Conservation (phyloP, 1,140 invertebrate species). For the Oryzaephilus surinamensis region DNA sequence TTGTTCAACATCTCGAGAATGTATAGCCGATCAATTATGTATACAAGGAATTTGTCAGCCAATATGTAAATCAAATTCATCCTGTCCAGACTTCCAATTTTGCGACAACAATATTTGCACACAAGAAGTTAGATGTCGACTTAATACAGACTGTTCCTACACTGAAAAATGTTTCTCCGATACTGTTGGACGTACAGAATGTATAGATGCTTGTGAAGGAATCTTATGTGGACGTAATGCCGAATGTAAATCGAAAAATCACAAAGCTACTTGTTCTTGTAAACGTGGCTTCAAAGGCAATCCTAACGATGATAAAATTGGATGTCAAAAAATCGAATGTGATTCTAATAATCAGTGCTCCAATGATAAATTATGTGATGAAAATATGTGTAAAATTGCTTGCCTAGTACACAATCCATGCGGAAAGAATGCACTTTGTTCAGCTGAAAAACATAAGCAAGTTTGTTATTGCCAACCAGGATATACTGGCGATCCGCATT, state of each 20-base stretch:
- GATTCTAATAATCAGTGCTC: slow-evolving; percentile 58
- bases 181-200: slow-evolving; percentile 57
- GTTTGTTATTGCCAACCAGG: slow-evolving; percentile 77
- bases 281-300: slow-evolving; percentile 68
- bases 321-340: slow-evolving; percentile 71
- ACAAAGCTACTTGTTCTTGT: slow-evolving; percentile 64
- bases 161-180: slow-evolving; percentile 59
- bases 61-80: slow-evolving; percentile 63
- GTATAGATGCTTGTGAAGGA: slow-evolving; percentile 57
- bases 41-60: slow-evolving; percentile 67
- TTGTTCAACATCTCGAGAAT: slow-evolving; percentile 67
- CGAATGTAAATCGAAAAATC: slow-evolving; percentile 57
- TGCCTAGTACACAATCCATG: slow-evolving; percentile 71
- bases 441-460: slow-evolving; percentile 63
- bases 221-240: slow-evolving; percentile 73
- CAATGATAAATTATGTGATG: slow-evolving; percentile 69
- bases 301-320: slow-evolving; percentile 55
- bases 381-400: slow-evolving; percentile 71
- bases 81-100: slow-evolving; percentile 70
- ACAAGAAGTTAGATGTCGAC: slow-evolving; percentile 62
- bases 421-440: slow-evolving; percentile 71
- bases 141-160: slow-evolving; percentile 56
- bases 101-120: slow-evolving; percentile 74
- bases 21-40: slow-evolving; percentile 69
- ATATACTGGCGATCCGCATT: slow-evolving; percentile 64